phyloP scores from a whole-genome alignment of 2,113 vertebrate genomes.

The Psettodes erumei region DNA sequence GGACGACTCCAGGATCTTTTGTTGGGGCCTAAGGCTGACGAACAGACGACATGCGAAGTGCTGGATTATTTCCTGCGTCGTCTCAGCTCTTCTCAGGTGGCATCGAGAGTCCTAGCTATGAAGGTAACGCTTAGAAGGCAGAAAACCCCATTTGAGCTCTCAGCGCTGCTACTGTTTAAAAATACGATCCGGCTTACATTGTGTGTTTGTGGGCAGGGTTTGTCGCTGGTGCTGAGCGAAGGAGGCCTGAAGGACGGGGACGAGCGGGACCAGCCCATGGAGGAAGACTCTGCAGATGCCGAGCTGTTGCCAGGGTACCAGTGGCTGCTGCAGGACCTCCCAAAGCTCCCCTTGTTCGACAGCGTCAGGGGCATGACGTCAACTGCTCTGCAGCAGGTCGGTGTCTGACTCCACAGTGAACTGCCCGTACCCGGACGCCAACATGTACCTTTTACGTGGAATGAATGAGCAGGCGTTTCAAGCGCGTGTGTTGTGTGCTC shows the following conservation, averaged over 20 bases:
- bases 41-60: conserved; percentile 97
- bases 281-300: conserved; percentile 89
- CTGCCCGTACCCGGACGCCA: no score
- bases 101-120: conserved; percentile 94
- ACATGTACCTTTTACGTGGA: background rate
- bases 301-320: conserved; percentile 92
- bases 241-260: conserved; percentile 90
- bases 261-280: conserved; percentile 92
- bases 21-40: conserved; percentile 93
- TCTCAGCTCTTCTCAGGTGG: conserved; percentile 95
- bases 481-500: conserved; percentile 5
- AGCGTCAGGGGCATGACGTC: conserved; percentile 92
- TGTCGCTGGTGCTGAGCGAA: conserved; percentile 94
- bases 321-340: conserved; percentile 94
- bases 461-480: background rate
- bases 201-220: conserved; percentile 82
- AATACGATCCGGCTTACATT: background rate
- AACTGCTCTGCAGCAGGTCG: conserved; percentile 93
- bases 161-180: background rate
- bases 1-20: conserved; percentile 95
- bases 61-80: conserved; percentile 97
- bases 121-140: conserved; percentile 83
- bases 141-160: background rate
- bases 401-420: conserved; percentile 2
- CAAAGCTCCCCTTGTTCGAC: conserved; percentile 92